Base-by-base conservation (phyloP, 2,888 invertebrate species). In the Halictus ligatus region DNA sequence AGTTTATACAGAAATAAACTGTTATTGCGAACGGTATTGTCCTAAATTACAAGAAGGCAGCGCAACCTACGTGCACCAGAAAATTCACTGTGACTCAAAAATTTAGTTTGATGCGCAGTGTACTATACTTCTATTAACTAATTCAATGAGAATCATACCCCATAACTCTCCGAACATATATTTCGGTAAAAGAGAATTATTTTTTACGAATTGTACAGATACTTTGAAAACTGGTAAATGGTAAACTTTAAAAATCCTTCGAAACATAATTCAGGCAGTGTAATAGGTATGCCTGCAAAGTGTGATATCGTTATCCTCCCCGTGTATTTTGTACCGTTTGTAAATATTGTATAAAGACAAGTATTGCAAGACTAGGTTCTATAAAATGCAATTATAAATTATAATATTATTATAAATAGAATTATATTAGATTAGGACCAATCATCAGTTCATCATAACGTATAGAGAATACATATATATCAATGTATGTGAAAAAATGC, bases 311-410 rank as follows among this genome's bases (percentile, higher is more conserved):
- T 80, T 86, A 83, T 80, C 29, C 72, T 86, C 60, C 80, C 50
- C 72, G 69, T 71, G 54, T 80, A 82, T 80, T 84, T 89, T 89
- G 82, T 89, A 89, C 80, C 85, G 54, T 87, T 71, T 75, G 79
- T 85, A 87, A 78, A 77, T 86, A 86, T 81, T 74, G 69, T 81
- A 72, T 67, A 76, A 83, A 74, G 78, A 89, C 72, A 86, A 60
- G 64, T 77, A 83, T 87, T 82, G 79, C 83, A 77, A 80, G 71
- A 78, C 80, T 81, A 76, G 78, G 71, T 77, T 79, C 80, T 89
- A 82, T 54, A 86, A 89, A 89, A 89, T 89, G 88, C 86, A 89
- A 89, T 86, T 86, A 83, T 89, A 82, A 80, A 78, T 80, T n/a
- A 69, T 40, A 86, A n/a, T n/a, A n/a, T n/a, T n/a, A n/a, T n/a